phyloP scores from a whole-genome alignment of 2,113 vertebrate genomes.

The Camelus dromedarius region DNA sequence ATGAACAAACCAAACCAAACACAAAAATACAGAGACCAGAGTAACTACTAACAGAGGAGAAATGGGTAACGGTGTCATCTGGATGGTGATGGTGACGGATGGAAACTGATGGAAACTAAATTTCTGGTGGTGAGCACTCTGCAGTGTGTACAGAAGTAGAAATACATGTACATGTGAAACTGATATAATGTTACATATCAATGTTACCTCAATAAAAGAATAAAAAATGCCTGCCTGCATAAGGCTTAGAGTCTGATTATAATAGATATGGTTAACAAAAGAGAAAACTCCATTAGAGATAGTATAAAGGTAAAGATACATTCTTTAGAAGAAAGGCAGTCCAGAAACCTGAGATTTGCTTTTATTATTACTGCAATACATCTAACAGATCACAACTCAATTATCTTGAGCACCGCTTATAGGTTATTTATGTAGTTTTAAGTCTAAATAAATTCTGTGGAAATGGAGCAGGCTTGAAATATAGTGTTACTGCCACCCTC shows the following conservation, averaged over 20 bases:
- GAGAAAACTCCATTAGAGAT: constrained; percentile 21
- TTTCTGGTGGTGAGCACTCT: neutral
- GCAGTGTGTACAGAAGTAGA: neutral
- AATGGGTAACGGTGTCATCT: neutral
- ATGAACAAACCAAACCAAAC: too few relatives aligned
- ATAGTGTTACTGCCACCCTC: constrained; percentile 70
- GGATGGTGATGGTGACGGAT: neutral
- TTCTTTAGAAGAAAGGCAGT: constrained; percentile 49
- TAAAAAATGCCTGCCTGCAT: constrained; percentile 19
- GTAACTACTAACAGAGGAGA: neutral
- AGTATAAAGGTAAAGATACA: constrained; percentile 38
- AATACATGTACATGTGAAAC: neutral
- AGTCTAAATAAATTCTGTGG: constrained; percentile 73
- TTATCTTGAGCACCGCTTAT: constrained; percentile 66
- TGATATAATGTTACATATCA: neutral
- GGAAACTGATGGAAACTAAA: neutral
- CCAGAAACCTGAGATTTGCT: constrained; percentile 55
- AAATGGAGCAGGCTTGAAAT: constrained; percentile 54
- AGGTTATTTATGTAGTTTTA: constrained; percentile 58
- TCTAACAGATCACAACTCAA: constrained; percentile 49
- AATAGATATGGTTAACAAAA: constrained; percentile 34
- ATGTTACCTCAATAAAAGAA: neutral
- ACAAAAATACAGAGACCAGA: neutral
- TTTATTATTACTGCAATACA: constrained; percentile 56
- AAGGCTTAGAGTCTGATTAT: neutral